A percentile compares a stretch with the other conserved stretches of the same genome.
Conservation (phyloP, 2,113 vertebrate species). For the Takifugu flavidus region DNA sequence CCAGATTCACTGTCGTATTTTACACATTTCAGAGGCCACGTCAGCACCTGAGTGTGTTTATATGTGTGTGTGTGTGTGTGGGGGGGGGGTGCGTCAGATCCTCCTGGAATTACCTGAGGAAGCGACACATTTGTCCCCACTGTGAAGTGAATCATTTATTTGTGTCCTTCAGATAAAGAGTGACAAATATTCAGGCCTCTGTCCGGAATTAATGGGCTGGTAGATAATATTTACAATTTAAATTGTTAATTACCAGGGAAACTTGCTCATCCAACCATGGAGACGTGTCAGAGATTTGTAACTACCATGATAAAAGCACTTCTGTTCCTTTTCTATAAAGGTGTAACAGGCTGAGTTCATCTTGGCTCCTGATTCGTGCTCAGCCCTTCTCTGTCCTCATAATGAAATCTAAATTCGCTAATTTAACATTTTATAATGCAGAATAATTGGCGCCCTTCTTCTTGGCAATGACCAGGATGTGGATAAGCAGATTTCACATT, state of each 20-base stretch:
- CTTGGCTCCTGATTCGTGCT: not conserved
- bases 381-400: not conserved
- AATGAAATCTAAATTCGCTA: not conserved
- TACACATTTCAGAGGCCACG: too few species aligned
- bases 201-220: conserved; percentile 26
- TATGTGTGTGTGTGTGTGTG: too few species aligned
- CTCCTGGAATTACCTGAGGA: too few species aligned
- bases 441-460: conserved; percentile 3
- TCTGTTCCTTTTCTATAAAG: too few species aligned
- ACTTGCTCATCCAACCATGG: not conserved
- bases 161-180: not conserved
- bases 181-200: too few species aligned
- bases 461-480: not conserved
- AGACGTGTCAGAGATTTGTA: too few species aligned
- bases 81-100: conserved; percentile 5
- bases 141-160: too few species aligned
- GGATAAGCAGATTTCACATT: conserved; percentile 14
- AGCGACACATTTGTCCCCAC: too few species aligned
- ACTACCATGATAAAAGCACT: too few species aligned
- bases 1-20: too few species aligned
- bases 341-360: not conserved
- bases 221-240: conserved; percentile 20
- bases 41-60: too few species aligned
- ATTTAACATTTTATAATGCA: not conserved
- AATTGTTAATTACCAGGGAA: not conserved